Percentiles rank a stretch among this genome's conserved stretches.
Evolutionary conservation across 2,113 vertebrate species (phyloP).

Genomic region (Caranx ignobilis): DNA sequence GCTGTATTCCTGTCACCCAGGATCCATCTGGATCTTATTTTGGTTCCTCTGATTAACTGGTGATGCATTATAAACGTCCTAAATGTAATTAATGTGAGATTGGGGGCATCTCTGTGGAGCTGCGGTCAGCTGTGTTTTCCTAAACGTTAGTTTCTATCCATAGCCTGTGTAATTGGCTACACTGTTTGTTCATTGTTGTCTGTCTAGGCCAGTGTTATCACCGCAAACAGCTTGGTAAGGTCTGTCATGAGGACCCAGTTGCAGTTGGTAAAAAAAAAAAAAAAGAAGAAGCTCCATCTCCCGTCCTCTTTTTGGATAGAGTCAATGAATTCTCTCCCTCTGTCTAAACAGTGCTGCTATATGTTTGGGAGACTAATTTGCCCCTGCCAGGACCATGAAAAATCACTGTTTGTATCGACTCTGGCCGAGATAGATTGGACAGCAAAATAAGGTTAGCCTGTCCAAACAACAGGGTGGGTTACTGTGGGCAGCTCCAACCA

Average conservation of each 20-base stretch:
- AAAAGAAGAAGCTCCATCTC: slow-evolving; percentile 56
- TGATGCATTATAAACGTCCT: slow-evolving; percentile 50
- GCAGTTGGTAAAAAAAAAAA: slow-evolving; percentile 33
- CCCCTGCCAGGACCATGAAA: slow-evolving; percentile 59
- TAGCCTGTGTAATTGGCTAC: slow-evolving; percentile 63
- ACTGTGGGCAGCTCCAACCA: slow-evolving; percentile 18
- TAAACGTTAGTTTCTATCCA: slow-evolving; percentile 47
- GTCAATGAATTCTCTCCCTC: slow-evolving; percentile 65
- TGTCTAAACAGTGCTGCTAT: slow-evolving; percentile 50
- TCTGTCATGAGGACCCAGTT: slow-evolving; percentile 62
- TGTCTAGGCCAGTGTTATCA: slow-evolving; percentile 69
- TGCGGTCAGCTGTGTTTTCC: slow-evolving; percentile 62
- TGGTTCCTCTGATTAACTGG: slow-evolving; percentile 55
- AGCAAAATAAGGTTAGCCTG: slow-evolving; percentile 54
- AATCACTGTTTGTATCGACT: slow-evolving; percentile 65
- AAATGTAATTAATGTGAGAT: slow-evolving; percentile 73
- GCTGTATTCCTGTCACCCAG: slow-evolving; percentile 38
- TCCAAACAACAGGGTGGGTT: slow-evolving; percentile 26
- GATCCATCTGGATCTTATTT: slow-evolving; percentile 57
- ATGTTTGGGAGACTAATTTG: slow-evolving; percentile 67
- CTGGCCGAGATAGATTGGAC: slow-evolving; percentile 56
- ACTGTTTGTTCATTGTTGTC: slow-evolving; percentile 67
- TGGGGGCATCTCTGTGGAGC: slow-evolving; percentile 53
- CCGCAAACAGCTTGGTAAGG: slow-evolving; percentile 65
- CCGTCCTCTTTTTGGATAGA: slow-evolving; percentile 67